Conservation (phyloP, 2,888 invertebrate genomes). For the Cenopis cana region DNA sequence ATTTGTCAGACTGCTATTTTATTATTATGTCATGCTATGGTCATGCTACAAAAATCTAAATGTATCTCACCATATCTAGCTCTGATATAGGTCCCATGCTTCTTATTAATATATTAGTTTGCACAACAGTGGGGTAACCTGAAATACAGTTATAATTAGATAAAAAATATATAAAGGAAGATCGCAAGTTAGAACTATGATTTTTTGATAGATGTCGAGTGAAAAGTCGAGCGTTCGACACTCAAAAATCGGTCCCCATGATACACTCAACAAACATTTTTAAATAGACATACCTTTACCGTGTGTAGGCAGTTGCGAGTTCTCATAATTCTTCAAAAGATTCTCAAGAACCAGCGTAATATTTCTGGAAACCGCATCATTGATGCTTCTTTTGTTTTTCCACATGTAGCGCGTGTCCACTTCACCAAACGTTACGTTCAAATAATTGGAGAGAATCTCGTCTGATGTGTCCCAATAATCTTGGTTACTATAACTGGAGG, state of each 20-base stretch:
- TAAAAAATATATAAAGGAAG: too few species aligned
- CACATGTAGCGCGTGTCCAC: constrained; percentile 56
- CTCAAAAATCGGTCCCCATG: too few species aligned
- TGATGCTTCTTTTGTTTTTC: constrained; percentile 83
- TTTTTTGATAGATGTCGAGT: too few species aligned
- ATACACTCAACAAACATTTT: too few species aligned
- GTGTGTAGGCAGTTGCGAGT: constrained; percentile 95
- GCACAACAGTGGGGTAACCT: constrained; percentile 93
- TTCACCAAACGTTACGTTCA: constrained; percentile 70
- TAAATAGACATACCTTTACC: constrained; percentile 87
- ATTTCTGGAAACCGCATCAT: constrained; percentile 92
- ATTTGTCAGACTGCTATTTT: too few species aligned
- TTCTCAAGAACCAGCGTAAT: constrained; percentile 94
- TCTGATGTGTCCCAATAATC: constrained; percentile 68
- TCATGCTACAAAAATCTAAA: too few species aligned
- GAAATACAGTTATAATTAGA: constrained; percentile 56
- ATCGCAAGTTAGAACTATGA: too few species aligned
- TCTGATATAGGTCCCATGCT: constrained; percentile 97
- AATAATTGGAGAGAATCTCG: constrained; percentile 69
- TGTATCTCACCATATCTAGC: constrained; percentile 90
- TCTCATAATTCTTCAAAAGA: constrained; percentile 95
- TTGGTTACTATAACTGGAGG: constrained; percentile 52
- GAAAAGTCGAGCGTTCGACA: too few species aligned
- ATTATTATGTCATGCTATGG: too few species aligned
- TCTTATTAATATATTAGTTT: constrained; percentile 94